A percentile compares a stretch with the other conserved stretches of the same genome.
phyloP scores from a whole-genome alignment of 2,797 vertebrate genomes.

The Natrix natrix region DNA sequence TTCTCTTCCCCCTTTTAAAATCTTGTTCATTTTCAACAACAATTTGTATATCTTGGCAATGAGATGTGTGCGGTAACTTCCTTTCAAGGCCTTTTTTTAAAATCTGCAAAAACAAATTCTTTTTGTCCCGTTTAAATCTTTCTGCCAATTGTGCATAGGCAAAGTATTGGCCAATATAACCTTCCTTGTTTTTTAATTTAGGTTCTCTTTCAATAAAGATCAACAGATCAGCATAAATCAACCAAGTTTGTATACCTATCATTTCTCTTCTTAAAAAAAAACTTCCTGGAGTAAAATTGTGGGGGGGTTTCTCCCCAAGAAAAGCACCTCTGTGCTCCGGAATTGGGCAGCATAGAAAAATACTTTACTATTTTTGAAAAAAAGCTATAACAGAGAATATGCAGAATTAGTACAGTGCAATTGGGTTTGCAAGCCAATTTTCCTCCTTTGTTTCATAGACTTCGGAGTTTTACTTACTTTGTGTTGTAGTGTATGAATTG shows the following conservation, averaged over 20 bases:
- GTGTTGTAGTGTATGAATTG: neutral
- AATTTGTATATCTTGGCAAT: too few species aligned
- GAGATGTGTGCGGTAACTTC: too few species aligned
- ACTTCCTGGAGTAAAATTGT: neutral
- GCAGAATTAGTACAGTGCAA: neutral
- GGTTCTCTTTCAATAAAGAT: neutral
- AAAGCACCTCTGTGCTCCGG: neutral
- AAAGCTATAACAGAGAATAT: neutral
- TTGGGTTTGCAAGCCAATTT: neutral
- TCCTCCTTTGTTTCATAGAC: neutral
- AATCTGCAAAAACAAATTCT: neutral
- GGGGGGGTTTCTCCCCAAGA: rapidly evolving
- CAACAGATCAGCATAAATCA: neutral
- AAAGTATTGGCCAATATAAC: neutral
- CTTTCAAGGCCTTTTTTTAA: too few species aligned
- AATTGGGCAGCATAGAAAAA: neutral
- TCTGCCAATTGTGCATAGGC: neutral
- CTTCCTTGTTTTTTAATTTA: neutral
- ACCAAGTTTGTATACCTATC: neutral
- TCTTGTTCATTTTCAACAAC: too few species aligned
- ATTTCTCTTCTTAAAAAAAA: neutral
- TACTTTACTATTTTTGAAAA: neutral
- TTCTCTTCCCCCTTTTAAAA: too few species aligned
- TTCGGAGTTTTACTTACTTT: neutral
- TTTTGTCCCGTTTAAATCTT: neutral